Evolutionary conservation across 2,113 vertebrate species (phyloP).

Genomic region (Neotoma lepida): DNA sequence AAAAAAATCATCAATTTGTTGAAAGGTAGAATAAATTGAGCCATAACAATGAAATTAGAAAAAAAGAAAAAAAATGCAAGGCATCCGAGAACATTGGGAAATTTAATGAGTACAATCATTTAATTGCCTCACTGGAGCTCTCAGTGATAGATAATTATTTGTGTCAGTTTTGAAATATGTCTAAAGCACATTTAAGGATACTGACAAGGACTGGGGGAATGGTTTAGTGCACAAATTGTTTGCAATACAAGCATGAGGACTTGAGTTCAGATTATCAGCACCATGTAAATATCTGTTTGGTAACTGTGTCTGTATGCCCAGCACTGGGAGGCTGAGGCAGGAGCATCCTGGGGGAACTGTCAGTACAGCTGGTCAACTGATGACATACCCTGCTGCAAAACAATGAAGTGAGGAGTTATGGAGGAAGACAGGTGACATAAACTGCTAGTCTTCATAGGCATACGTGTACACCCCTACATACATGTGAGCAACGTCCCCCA

Average conservation of each 20-base stretch:
- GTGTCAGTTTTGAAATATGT: not conserved
- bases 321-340: not conserved
- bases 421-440: not conserved
- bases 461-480: not conserved
- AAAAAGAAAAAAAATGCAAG: not conserved
- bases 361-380: too few relatives aligned
- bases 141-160: not conserved
- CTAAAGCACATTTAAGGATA: not conserved
- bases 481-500: rapidly evolving
- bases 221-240: too few relatives aligned
- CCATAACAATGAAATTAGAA: not conserved
- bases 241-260: not conserved
- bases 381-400: not conserved
- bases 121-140: not conserved
- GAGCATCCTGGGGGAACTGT: not conserved
- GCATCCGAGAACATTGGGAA: not conserved
- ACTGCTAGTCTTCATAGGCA: not conserved
- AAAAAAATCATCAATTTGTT: not conserved
- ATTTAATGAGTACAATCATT: not conserved
- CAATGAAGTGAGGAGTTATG: not conserved
- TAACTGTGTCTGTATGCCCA: not conserved
- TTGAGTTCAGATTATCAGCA: not conserved
- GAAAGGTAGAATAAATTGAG: not conserved
- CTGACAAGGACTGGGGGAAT: not conserved
- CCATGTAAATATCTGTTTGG: not conserved